phyloP scores from a whole-genome alignment of 2,797 vertebrate genomes.

The Halcyon leucocephala region DNA sequence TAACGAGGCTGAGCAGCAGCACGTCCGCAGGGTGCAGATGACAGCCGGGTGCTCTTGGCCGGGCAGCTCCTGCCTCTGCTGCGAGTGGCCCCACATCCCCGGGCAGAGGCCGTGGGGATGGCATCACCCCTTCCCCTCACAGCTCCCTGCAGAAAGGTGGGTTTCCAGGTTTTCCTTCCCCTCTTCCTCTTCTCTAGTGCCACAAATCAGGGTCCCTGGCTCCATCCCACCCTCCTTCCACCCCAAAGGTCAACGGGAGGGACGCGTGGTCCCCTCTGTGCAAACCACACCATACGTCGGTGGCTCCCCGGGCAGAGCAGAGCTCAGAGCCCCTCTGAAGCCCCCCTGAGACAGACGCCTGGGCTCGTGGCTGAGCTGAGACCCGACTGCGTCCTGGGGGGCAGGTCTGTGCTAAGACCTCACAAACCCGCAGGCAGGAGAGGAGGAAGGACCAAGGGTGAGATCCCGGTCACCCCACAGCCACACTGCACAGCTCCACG shows the following conservation, averaged over 20 bases:
- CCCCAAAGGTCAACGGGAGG: rapidly evolving
- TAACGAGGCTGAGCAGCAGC: neutral
- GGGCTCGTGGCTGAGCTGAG: too few species aligned
- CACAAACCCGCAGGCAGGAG: neutral
- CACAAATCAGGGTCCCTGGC: neutral
- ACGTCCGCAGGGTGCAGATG: neutral
- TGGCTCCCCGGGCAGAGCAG: neutral
- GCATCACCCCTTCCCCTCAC: neutral
- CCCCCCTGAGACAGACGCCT: rapidly evolving
- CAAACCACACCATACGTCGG: rapidly evolving
- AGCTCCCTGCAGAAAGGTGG: neutral
- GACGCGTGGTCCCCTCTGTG: rapidly evolving
- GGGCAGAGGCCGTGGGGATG: neutral
- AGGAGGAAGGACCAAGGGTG: neutral
- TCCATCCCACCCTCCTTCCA: neutral
- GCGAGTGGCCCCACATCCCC: rapidly evolving
- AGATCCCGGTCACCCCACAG: rapidly evolving
- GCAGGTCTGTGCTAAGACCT: neutral
- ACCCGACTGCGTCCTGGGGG: neutral
- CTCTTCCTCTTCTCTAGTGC: neutral
- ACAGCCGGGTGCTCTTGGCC: rapidly evolving
- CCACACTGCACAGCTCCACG: neutral
- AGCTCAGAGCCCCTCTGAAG: neutral
- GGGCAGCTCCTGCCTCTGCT: rapidly evolving
- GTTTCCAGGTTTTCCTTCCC: too few species aligned